Evolutionary conservation across 2,113 vertebrate genomes (phyloP).

Genomic region (Psettodes erumei): DNA sequence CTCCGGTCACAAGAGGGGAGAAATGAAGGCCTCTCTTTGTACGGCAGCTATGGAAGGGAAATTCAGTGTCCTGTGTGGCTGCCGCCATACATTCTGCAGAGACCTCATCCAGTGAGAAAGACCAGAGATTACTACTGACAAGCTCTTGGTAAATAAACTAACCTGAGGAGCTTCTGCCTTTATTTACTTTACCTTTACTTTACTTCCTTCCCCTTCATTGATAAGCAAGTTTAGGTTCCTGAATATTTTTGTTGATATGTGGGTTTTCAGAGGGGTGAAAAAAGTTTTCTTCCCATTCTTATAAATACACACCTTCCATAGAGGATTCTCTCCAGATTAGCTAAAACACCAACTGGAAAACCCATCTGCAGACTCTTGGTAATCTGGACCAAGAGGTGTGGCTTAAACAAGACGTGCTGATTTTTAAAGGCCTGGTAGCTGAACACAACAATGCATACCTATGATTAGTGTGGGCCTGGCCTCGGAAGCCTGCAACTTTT

Average conservation of each 20-base stretch:
- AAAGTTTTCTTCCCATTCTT: conserved; percentile 6
- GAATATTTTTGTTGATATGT: background rate
- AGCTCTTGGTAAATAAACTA: conserved; percentile 39
- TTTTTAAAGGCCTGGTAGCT: conserved; percentile 74
- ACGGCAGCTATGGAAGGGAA: conserved; percentile 29
- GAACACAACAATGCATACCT: conserved; percentile 79
- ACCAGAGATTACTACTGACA: conserved; percentile 30
- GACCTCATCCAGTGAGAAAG: conserved; percentile 29
- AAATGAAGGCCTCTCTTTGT: conserved; percentile 57
- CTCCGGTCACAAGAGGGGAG: conserved; percentile 53
- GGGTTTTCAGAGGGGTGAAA: background rate
- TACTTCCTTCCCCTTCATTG: background rate
- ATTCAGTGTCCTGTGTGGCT: conserved; percentile 34
- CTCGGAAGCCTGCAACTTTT: conserved; percentile 74
- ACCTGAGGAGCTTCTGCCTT: conserved; percentile 30
- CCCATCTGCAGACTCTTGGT: conserved; percentile 4
- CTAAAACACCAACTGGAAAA: conserved; percentile 29
- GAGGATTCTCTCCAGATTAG: conserved; percentile 17
- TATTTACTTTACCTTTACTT: conserved; percentile 22
- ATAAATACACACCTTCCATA: conserved; percentile 14
- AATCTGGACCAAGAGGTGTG: conserved; percentile 55
- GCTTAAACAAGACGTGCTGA: conserved; percentile 69
- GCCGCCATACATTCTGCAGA: conserved; percentile 42
- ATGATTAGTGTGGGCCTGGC: conserved; percentile 76
- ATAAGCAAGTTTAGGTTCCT: background rate